Evolutionary conservation across 2,888 invertebrate genomes (phyloP).

Genomic region (Drosophila multiciliata): DNA sequence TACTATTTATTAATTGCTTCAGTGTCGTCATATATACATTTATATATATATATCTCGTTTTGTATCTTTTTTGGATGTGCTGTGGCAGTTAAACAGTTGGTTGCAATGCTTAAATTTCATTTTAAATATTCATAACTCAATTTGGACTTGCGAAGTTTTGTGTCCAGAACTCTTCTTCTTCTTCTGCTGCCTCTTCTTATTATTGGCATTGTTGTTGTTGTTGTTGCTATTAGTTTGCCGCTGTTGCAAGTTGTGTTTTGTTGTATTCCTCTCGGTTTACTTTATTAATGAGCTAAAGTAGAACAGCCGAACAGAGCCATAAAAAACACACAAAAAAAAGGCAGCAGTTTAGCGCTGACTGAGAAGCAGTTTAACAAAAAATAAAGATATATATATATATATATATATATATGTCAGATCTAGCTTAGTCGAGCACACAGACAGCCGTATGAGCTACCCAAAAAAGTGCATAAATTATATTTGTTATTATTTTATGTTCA

Average conservation of each 20-base stretch:
- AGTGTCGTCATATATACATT: slow-evolving; percentile 23
- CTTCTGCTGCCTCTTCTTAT: slow-evolving; percentile 20
- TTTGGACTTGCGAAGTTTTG: slow-evolving; percentile 73
- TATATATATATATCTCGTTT: background rate
- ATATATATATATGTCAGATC: background rate
- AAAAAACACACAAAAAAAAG: background rate
- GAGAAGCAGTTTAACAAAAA: slow-evolving; percentile 28
- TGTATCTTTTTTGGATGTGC: slow-evolving; percentile 42
- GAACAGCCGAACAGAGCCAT: slow-evolving; percentile 40
- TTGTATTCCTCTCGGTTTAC: slow-evolving; percentile 52
- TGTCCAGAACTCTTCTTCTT: slow-evolving; percentile 50
- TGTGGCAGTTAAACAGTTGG: slow-evolving; percentile 12
- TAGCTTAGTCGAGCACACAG: background rate
- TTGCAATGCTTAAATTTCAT: slow-evolving; percentile 64
- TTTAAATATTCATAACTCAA: slow-evolving; percentile 80
- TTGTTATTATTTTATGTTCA: background rate
- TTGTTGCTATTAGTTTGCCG: slow-evolving; percentile 23
- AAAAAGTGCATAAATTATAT: background rate
- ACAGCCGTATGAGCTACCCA: slow-evolving; percentile 12
- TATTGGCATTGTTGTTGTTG: slow-evolving; percentile 20
- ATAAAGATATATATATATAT: background rate
- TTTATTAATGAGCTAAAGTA: slow-evolving; percentile 76
- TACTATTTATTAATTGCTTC: slow-evolving; percentile 71
- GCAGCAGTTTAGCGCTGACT: slow-evolving; percentile 23
- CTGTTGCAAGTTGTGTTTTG: slow-evolving; percentile 42